Evolutionary conservation across 2,113 vertebrate species (phyloP), one percentile per base, ranked within the genome.

Genomic region (Parus major): DNA sequence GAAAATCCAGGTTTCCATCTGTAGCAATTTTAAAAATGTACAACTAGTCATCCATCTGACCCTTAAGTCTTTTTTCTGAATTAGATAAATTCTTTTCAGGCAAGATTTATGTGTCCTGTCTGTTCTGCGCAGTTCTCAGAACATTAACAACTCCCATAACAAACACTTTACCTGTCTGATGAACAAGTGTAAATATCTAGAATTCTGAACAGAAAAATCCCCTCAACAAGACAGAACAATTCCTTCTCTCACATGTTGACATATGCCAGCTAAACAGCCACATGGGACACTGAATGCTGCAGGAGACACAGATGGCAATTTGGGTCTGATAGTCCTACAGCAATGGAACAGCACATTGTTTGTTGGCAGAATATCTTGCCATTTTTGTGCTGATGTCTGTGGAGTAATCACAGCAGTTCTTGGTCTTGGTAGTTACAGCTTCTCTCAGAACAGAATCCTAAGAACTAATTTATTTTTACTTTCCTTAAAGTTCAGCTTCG

Each of bases 221-320:
- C n/a, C 78, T 36, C 59, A 82, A 88, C 19, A 52, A 66, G 75
- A 83, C 27, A 77, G 87, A 95, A 92, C 79, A 90, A 95, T 70
- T 88, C 79, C 59, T 95, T 83, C 85, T 90, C 86, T 92, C 87
- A 75, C 64, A 92, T 77, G 55, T 69, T 71, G 57, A 42, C 89
- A 92, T 95, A 85, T 82, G 91, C 78, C 87, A 87, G 46, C 78
- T 95, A 91, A 95, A 95, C 88, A 91, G 79, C 82, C 87, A 85
- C 84, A 88, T 91, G 84, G 57, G 93, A 95, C 78, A 91, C 50
- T 42, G 89, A 92, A 95, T 87, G 69, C 84, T 92, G 82, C 75
- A 85, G 81, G 89, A 95, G 78, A 82, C 87, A 76, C 93, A 97
- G 94, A 97, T 96, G 94, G 96, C 82, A 88, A 46, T 90, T 92